Evolutionary conservation across 2,797 vertebrate species (phyloP).

Genomic region (Anguilla anguilla): DNA sequence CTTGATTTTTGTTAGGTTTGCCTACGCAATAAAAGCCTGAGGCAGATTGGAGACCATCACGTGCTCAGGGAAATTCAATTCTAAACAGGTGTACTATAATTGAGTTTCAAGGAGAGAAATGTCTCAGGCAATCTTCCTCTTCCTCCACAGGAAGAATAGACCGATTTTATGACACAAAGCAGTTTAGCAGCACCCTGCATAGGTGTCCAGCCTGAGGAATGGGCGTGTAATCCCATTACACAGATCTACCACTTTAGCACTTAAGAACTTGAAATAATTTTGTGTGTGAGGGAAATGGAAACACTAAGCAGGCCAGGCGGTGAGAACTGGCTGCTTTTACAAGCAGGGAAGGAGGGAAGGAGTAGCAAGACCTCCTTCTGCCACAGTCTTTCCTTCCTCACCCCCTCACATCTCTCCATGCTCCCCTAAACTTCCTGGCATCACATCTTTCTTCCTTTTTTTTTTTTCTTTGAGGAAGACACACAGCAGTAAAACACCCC

Average conservation of each 20-base stretch:
- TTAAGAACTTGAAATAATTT: slow-evolving; percentile 15
- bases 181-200: slow-evolving; percentile 11
- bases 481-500: slow-evolving; percentile 35
- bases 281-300: background rate
- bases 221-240: slow-evolving; percentile 23
- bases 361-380: background rate
- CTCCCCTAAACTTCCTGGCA: slow-evolving; percentile 13
- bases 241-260: slow-evolving; percentile 19
- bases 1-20: background rate
- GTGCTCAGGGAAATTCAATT: background rate
- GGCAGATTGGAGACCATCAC: background rate
- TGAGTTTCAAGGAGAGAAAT: background rate
- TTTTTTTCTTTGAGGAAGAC: slow-evolving; percentile 20
- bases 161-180: slow-evolving; percentile 14
- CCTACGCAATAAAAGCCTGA: background rate
- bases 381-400: background rate
- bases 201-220: background rate
- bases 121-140: background rate
- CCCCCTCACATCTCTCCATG: background rate
- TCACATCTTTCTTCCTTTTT: slow-evolving; percentile 14
- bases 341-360: background rate
- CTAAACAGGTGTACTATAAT: slow-evolving; percentile 13
- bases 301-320: background rate
- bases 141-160: background rate
- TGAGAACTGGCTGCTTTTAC: background rate